phyloP scores from a whole-genome alignment of 2,888 invertebrate genomes.

The Torymus aiolomorphi region DNA sequence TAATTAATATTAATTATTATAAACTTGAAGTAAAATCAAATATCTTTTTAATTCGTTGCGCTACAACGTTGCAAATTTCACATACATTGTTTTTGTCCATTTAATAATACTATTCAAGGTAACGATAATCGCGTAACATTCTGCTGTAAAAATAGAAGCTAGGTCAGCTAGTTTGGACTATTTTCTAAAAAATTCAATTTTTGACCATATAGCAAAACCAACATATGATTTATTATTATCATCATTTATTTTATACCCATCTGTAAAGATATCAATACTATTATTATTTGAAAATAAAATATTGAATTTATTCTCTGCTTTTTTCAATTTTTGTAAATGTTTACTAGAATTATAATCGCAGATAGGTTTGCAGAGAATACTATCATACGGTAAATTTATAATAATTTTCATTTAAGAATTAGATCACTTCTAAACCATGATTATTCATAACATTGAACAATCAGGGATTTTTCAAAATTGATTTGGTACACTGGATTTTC shows the following conservation, averaged over 20 bases:
- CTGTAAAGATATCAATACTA: not conserved
- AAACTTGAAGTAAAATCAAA: no score
- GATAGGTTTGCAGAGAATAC: not conserved
- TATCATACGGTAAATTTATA: not conserved
- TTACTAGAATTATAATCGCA: not conserved
- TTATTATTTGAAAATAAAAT: no score
- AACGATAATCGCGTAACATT: not conserved
- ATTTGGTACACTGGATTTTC: conserved; percentile 29
- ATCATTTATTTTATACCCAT: not conserved
- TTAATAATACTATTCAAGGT: not conserved
- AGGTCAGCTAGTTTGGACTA: not conserved
- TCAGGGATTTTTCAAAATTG: conserved; percentile 33
- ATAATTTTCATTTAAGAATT: not conserved
- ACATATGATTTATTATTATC: not conserved
- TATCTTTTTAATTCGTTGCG: no score
- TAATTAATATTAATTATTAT: no score
- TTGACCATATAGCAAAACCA: not conserved
- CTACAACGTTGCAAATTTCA: no score
- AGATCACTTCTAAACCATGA: not conserved
- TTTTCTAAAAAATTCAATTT: not conserved
- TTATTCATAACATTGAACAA: not conserved
- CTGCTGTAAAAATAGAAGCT: conserved; percentile 23
- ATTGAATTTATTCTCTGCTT: not conserved
- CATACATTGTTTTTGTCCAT: no score
- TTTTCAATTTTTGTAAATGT: not conserved